Conservation (phyloP, 2,888 invertebrate genomes). For the Drosophila bunnanda region DNA sequence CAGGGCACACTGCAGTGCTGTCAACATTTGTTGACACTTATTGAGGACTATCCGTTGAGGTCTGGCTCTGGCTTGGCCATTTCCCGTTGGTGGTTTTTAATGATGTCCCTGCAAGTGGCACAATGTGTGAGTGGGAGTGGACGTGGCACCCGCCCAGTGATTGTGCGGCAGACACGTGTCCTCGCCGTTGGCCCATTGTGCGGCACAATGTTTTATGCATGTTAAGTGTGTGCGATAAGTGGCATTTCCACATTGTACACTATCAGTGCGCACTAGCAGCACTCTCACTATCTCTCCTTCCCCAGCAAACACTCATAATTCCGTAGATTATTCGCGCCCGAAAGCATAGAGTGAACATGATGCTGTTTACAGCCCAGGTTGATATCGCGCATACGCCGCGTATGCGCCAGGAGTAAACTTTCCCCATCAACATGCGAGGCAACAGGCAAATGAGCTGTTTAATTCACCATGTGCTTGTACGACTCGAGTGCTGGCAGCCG, state of each 20-base stretch:
- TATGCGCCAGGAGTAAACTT: conserved; percentile 23
- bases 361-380: conserved; percentile 12
- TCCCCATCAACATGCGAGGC: conserved; percentile 20
- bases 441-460: conserved; percentile 42
- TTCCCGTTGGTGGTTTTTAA: conserved; percentile 24
- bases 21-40: conserved; percentile 66
- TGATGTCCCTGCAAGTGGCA: conserved; percentile 19
- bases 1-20: conserved; percentile 26
- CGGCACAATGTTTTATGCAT: conserved; percentile 54
- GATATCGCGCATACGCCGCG: conserved; percentile 34
- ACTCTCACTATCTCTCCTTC: background rate
- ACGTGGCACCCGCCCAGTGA: conserved; percentile 24
- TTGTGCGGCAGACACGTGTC: conserved; percentile 42
- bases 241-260: conserved; percentile 46
- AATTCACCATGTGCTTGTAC: conserved; percentile 14
- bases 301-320: conserved; percentile 29
- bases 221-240: conserved; percentile 37
- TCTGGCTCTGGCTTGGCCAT: conserved; percentile 47
- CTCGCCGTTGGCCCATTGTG: conserved; percentile 37
- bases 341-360: conserved; percentile 28
- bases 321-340: conserved; percentile 43
- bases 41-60: conserved; percentile 64
- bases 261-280: conserved; percentile 14
- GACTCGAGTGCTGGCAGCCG: conserved; percentile 3
- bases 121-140: conserved; percentile 15